phyloP scores from a whole-genome alignment of 2,797 vertebrate genomes.

The Ceryle rudis region DNA sequence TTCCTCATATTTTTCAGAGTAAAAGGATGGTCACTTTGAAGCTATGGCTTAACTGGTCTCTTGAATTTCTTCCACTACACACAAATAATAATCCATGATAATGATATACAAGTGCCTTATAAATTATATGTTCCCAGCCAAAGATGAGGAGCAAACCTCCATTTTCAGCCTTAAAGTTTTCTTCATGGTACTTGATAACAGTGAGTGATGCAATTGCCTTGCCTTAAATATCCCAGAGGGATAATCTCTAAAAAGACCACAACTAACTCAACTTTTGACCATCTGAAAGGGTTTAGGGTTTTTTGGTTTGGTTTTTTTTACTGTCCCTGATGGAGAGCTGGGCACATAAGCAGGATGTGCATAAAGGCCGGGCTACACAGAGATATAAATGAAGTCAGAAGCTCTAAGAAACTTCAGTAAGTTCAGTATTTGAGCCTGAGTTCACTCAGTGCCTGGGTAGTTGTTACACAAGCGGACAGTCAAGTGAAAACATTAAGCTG shows the following conservation, averaged over 20 bases:
- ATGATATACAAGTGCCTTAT: not conserved
- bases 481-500: constrained; percentile 18
- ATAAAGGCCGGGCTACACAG: not conserved
- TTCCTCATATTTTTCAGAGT: not conserved
- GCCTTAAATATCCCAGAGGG: not conserved
- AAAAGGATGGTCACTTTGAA: not conserved
- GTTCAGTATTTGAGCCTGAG: not conserved
- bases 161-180: not conserved
- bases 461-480: constrained; percentile 8
- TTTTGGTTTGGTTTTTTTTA: not conserved
- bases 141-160: not conserved
- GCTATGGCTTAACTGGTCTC: not conserved
- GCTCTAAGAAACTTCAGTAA: not conserved
- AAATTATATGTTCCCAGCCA: not conserved
- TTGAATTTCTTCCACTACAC: not conserved
- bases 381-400: not conserved
- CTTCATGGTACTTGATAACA: not conserved
- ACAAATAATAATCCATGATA: not conserved
- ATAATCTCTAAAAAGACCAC: not conserved
- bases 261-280: not conserved
- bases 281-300: not conserved
- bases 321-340: not conserved
- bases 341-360: not conserved
- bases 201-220: not conserved
- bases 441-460: not conserved